Percentiles rank a stretch among this genome's conserved stretches.
Evolutionary conservation across 2,113 vertebrate genomes (phyloP).

Genomic region (Sus scrofa): DNA sequence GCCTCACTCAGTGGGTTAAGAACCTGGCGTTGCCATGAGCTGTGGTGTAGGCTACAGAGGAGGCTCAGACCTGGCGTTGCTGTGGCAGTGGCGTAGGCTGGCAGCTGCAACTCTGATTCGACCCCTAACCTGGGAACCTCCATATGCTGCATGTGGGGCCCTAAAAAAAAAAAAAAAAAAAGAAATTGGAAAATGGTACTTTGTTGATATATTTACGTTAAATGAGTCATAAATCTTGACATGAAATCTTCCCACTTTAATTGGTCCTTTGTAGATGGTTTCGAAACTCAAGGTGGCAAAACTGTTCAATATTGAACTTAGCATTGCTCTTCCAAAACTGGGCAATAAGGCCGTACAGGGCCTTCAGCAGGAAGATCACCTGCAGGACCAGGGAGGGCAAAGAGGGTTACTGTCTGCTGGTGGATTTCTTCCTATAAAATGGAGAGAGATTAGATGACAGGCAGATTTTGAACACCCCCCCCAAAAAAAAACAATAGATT

Average conservation of each 20-base stretch:
- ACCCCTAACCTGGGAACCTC: too few species aligned
- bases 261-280: background rate
- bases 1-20: too few species aligned
- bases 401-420: background rate
- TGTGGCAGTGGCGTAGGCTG: too few species aligned
- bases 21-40: too few species aligned
- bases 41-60: too few species aligned
- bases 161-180: background rate
- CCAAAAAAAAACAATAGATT: background rate
- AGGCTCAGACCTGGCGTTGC: too few species aligned
- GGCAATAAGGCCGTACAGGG: background rate
- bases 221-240: constrained; percentile 19
- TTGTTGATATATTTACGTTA: constrained; percentile 62
- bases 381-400: background rate
- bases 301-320: background rate
- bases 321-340: background rate
- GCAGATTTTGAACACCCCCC: background rate
- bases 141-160: too few species aligned
- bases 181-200: background rate
- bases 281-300: background rate
- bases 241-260: background rate
- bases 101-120: too few species aligned
- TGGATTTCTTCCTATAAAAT: background rate
- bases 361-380: too few species aligned
- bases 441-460: background rate